Conservation (phyloP, 37 sponge, comb jelly and placozoan species). For the Oopsacas minuta region DNA sequence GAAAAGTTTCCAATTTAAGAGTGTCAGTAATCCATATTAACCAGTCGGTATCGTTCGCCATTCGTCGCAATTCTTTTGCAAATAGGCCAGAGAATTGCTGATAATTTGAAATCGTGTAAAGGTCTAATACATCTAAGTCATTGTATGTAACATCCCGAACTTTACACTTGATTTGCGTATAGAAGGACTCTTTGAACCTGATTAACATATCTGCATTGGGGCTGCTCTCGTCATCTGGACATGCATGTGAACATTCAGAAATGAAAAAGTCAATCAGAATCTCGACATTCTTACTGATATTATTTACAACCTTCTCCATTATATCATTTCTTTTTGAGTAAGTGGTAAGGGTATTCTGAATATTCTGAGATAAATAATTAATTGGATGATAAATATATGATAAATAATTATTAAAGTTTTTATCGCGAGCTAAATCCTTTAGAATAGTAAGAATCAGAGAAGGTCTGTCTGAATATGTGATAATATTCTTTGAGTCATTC, state of each 20-base stretch:
- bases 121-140: slow-evolving; percentile 7
- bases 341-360: neutral
- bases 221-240: neutral
- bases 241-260: neutral
- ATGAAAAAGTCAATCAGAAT: neutral
- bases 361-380: neutral
- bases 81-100: neutral
- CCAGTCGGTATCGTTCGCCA: neutral
- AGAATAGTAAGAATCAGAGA: neutral
- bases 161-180: neutral
- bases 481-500: neutral
- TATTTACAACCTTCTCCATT: neutral
- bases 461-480: neutral
- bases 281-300: neutral
- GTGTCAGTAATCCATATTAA: neutral
- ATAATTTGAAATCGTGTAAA: neutral
- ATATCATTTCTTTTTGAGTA: neutral
- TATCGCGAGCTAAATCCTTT: neutral
- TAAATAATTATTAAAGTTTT: neutral
- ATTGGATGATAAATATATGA: neutral
- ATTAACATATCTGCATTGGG: neutral
- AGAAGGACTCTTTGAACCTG: neutral
- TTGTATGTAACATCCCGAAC: neutral
- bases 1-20: neutral
- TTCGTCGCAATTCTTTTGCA: neutral